Conservation (phyloP, 2,797 vertebrate genomes). For the Buphagus erythrorhynchus region DNA sequence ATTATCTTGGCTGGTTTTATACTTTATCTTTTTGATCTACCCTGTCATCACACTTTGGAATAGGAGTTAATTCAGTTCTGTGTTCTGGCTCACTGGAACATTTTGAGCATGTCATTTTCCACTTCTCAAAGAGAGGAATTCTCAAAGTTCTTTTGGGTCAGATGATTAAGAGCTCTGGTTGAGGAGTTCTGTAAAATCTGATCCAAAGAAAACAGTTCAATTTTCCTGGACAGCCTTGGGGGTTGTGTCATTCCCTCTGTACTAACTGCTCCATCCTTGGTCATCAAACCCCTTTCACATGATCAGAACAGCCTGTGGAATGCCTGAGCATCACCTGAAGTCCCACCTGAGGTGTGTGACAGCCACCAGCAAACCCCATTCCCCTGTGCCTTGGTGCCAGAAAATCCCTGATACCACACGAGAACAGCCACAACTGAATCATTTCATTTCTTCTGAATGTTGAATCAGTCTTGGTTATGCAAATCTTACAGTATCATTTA, state of each 20-base stretch:
- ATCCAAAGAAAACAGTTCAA: background rate
- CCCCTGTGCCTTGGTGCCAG: background rate
- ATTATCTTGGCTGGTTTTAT: background rate
- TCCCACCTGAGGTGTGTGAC: background rate
- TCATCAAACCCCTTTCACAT: background rate
- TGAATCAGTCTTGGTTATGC: background rate
- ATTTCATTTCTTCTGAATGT: accelerated
- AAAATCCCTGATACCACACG: background rate
- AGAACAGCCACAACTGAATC: background rate
- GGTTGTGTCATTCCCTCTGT: background rate
- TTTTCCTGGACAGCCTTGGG: background rate
- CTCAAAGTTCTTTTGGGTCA: background rate
- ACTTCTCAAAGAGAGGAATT: background rate
- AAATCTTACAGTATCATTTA: background rate
- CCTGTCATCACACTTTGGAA: background rate
- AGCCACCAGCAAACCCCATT: background rate
- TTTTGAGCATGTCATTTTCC: background rate
- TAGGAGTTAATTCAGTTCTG: background rate
- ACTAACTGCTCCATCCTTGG: background rate
- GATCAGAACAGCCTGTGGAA: background rate
- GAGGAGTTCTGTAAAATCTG: background rate
- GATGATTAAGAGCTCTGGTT: background rate
- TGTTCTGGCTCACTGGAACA: background rate
- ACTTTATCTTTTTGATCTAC: background rate
- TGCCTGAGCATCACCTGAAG: background rate